These are phyloP conservation scores for Pseudococcus viburni DNA, from an alignment of 2,888 invertebrate genomes.

Conservation along the genomic window DNA sequence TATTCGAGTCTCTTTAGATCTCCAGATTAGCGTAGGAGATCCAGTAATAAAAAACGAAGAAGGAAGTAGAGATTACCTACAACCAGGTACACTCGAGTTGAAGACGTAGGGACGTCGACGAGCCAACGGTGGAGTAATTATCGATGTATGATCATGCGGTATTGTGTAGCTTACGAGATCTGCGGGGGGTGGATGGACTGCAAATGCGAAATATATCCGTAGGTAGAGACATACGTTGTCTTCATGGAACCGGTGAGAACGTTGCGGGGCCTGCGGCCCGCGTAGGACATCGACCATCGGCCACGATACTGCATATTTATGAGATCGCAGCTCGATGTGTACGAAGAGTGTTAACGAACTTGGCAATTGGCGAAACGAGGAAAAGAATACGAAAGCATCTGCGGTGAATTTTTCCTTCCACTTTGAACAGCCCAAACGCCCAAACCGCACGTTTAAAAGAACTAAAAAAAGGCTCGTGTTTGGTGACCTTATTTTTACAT, in stretches of 20 bases:
- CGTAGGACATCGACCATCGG: constrained; percentile 39
- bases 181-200: neutral
- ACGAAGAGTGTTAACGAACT: constrained; percentile 40
- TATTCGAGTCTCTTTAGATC: neutral
- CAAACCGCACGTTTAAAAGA: neutral
- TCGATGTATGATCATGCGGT: constrained; percentile 17
- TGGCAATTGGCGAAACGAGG: neutral
- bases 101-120: neutral
- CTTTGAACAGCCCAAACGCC: no score
- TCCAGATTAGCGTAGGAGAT: constrained; percentile 20
- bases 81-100: neutral
- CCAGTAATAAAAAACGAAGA: neutral
- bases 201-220: neutral
- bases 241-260: neutral
- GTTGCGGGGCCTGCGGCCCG: constrained; percentile 1
- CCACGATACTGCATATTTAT: constrained; percentile 20
- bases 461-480: neutral
- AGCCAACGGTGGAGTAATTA: neutral
- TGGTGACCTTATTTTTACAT: constrained; percentile 6
- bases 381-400: neutral
- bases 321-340: constrained; percentile 15
- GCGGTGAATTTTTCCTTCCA: no score
- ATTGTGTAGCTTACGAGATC: neutral
- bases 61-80: neutral
- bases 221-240: neutral